Percentiles rank a stretch among this genome's conserved stretches.
phyloP scores from a whole-genome alignment of 2,888 invertebrate species.

The Pandemis heparana region DNA sequence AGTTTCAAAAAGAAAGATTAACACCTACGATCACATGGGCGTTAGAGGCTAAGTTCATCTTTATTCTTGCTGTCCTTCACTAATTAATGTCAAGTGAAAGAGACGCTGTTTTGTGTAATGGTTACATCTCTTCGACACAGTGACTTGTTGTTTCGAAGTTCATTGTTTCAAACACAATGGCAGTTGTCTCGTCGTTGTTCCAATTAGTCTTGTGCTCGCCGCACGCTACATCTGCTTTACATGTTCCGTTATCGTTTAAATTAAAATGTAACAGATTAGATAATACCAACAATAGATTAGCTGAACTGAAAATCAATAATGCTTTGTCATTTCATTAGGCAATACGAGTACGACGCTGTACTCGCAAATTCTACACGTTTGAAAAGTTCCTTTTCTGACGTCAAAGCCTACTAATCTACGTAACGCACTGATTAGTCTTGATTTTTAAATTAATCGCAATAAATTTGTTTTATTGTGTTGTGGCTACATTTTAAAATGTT shows the following conservation, averaged over 20 bases:
- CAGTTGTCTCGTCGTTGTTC: conserved; percentile 17
- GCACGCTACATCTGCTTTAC: conserved; percentile 21
- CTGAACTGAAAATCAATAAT: background rate
- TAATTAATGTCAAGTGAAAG: background rate
- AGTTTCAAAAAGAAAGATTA: conserved; percentile 20
- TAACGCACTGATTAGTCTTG: no score
- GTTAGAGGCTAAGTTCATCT: background rate
- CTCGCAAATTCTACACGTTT: no score
- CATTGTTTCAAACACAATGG: conserved; percentile 40
- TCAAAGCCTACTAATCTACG: no score
- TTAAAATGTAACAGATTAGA: conserved; percentile 10
- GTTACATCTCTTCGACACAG: conserved; percentile 4
- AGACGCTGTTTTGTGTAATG: background rate
- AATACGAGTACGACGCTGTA: no score
- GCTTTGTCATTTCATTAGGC: no score
- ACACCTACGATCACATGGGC: conserved; percentile 33
- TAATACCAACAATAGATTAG: background rate
- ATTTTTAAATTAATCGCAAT: no score
- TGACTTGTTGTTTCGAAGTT: conserved; percentile 29
- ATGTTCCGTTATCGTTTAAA: conserved; percentile 28
- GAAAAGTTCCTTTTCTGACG: no score
- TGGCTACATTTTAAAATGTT: no score
- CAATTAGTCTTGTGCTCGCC: conserved; percentile 25
- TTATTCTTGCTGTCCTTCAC: background rate
- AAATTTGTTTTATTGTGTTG: no score